Evolutionary conservation across 2,888 invertebrate species (phyloP).

Genomic region (Oxytorus armatus): DNA sequence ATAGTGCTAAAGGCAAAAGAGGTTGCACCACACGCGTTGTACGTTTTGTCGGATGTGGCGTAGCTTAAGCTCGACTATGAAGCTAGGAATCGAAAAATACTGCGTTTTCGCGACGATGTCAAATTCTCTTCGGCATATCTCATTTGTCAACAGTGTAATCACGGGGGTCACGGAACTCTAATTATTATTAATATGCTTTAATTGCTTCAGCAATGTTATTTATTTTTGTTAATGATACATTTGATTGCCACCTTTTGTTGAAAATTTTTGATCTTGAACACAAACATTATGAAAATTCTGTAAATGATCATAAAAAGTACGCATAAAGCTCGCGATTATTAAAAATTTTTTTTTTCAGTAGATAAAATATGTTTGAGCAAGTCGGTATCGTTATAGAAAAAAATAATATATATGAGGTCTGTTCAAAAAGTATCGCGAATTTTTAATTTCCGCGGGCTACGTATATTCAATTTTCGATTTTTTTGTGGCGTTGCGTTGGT

Average conservation of each 20-base stretch:
- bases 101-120: background rate
- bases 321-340: too few species aligned
- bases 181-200: background rate
- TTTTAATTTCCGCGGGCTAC: too few species aligned
- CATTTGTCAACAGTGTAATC: background rate
- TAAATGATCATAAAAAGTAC: too few species aligned
- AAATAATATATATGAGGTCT: too few species aligned
- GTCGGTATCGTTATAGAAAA: too few species aligned
- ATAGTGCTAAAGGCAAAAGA: conserved; percentile 39
- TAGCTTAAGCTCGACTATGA: background rate
- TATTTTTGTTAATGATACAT: background rate
- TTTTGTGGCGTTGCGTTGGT: too few species aligned
- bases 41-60: conserved; percentile 21
- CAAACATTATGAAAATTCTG: too few species aligned
- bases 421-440: too few species aligned
- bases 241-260: background rate
- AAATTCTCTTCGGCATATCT: background rate
- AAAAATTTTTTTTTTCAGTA: too few species aligned
- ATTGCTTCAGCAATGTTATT: background rate
- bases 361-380: too few species aligned
- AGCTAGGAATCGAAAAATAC: conserved; percentile 18
- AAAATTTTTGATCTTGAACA: too few species aligned
- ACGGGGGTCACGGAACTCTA: background rate
- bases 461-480: too few species aligned
- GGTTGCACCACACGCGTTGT: conserved; percentile 8